phyloP scores from a whole-genome alignment of 2,113 vertebrate species.

The Toxostoma redivivum region DNA sequence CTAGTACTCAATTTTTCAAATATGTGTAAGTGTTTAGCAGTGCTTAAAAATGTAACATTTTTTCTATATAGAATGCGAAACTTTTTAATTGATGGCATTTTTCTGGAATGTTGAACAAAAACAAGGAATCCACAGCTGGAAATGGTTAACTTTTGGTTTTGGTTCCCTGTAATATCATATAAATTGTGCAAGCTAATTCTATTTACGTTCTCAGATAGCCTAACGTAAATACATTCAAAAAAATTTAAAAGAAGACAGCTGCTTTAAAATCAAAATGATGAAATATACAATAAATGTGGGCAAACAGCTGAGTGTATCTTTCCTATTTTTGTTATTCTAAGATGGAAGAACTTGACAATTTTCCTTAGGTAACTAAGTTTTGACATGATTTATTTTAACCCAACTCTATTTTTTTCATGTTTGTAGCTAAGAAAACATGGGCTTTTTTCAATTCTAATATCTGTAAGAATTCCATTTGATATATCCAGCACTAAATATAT shows the following conservation, averaged over 20 bases:
- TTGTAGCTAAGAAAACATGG: background rate
- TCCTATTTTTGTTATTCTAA: background rate
- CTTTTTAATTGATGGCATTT: background rate
- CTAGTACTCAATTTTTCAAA: constrained; percentile 32
- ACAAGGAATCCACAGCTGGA: background rate
- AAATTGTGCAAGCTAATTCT: background rate
- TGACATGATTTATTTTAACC: background rate
- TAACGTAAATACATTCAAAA: background rate
- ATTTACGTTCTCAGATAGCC: background rate
- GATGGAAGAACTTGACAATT: background rate
- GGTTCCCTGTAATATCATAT: background rate
- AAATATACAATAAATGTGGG: background rate
- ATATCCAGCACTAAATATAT: background rate
- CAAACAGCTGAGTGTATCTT: background rate
- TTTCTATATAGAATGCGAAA: background rate
- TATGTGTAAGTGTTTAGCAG: constrained; percentile 8
- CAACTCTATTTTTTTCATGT: background rate
- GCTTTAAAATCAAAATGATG: background rate
- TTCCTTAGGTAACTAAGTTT: background rate
- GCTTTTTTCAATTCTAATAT: background rate
- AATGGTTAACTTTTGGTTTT: background rate
- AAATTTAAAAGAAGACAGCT: background rate
- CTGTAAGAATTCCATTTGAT: background rate
- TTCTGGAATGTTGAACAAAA: constrained; percentile 22
- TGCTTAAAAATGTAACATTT: constrained; percentile 20